Evolutionary conservation across 2,888 invertebrate genomes (phyloP), one percentile per base, ranked within the genome.

Genomic region (Onthophagus sagittarius): DNA sequence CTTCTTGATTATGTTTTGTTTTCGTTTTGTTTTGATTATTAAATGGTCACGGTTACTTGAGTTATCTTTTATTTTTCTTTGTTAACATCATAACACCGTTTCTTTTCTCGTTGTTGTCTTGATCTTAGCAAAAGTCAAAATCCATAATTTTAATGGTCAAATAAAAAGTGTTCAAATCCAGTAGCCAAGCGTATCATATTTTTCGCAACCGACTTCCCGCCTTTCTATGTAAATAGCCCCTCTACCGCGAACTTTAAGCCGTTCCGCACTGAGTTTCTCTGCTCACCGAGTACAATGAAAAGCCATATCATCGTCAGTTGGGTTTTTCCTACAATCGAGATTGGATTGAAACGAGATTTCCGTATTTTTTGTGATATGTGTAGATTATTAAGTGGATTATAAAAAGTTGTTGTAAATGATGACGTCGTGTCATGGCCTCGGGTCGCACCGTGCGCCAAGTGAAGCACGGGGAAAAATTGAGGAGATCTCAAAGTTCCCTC

Each of bases 381-480:
- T 63, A 15, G 31, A 14, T 69, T 15, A 14, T 39, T 15, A n/a
- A 62, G 69, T 69, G 14, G 62, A 72, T 15, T 23, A 62, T 9
- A 13, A 70, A n/a, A 14, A 53, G 1, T 70, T 62, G 14, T 76
- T 73, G 73, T 79, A 73, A 79, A 82, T 81, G 83, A 86, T 86
- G 84, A 86, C 87, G 89, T 86, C 88, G 89, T 89, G 90, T 89
- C 84, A 91, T 92, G 91, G 91, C 88, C 80, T 86, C 86, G 75
- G 87, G 88, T 82, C 88, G 89, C 82, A 92, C 91, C 78, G 92
- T 92, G 80, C 89, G 92, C 80, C 91, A 90, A 88, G 89, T 92
- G 79, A 92, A 92, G 86, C 90, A 91, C 82, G 89, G 89, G 81
- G 90, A 90, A 86, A 86, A 86, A 77, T 82, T 87, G 74, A 83